These are phyloP conservation scores for Sarcophaga variegata DNA, from an alignment of 2,888 invertebrate genomes.

Conservation along the genomic window DNA sequence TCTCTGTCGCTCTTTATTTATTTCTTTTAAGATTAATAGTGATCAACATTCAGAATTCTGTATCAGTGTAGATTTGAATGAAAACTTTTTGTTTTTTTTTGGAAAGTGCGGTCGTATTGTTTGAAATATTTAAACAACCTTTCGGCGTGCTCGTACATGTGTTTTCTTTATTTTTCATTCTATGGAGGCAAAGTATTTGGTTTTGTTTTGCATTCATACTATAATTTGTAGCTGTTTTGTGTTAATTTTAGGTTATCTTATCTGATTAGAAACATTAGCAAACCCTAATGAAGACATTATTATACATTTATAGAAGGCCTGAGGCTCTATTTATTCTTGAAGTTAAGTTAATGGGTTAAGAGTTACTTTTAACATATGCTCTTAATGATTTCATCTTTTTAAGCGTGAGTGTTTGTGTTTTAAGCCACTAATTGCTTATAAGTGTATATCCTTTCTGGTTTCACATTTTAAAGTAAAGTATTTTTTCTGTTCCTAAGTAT, in stretches of 20 bases:
- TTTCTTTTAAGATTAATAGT: not conserved
- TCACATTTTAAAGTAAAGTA: not conserved
- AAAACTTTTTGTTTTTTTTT: slow-evolving; percentile 1
- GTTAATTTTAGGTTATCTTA: slow-evolving; percentile 37
- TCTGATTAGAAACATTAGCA: slow-evolving; percentile 63
- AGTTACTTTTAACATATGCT: slow-evolving; percentile 46
- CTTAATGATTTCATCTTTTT: not conserved
- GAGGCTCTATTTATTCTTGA: slow-evolving; percentile 44
- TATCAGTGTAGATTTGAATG: not conserved
- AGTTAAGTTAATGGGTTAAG: slow-evolving; percentile 28
- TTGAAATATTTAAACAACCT: not conserved
- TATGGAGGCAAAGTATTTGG: slow-evolving; percentile 33
- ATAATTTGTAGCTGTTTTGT: not conserved
- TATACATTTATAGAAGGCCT: slow-evolving; percentile 29
- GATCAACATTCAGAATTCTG: not conserved
- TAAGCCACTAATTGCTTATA: slow-evolving; percentile 60
- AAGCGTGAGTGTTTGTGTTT: not conserved
- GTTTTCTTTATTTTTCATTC: not conserved
- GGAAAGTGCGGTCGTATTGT: not conserved
- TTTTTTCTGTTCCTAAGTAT: slow-evolving; percentile 29
- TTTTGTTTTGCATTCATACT: not conserved
- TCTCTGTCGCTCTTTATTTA: not conserved
- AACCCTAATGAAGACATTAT: slow-evolving; percentile 67
- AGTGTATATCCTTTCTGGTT: slow-evolving; percentile 21
- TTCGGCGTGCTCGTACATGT: not conserved